Conservation (phyloP, 2,113 vertebrate species). For the human (Homo sapiens) region GRCh38 chr1:90535001-90535500, state of each 20-base stretch:
- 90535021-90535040: conserved; percentile 99
- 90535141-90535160: conserved; percentile 99
- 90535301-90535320: conserved; percentile 80
- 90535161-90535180: conserved; percentile 99
- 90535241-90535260: conserved; percentile 97
- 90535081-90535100: conserved; percentile 98
- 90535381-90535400: conserved; percentile 46
- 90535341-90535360: conserved; percentile 28
- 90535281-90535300: conserved; percentile 86
- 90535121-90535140: conserved; percentile 99
- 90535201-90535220: conserved; percentile 91
- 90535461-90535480: conserved; percentile 45
- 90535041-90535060: conserved; percentile 99
- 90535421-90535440: conserved; percentile 53
- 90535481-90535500: conserved; percentile 62
- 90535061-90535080: conserved; percentile 99
- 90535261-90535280: conserved; percentile 93
- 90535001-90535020: conserved; percentile 97
- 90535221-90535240: conserved; percentile 90
- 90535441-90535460: conserved; percentile 37
- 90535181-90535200: conserved; percentile 96
- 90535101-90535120: conserved; percentile 99
- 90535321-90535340: conserved; percentile 73
- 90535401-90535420: conserved; percentile 54
- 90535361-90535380: neutral